A percentile compares a stretch with the other conserved stretches of the same genome.
Evolutionary conservation across 1,140 invertebrate genomes (phyloP).

Genomic region (Delia radicum): DNA sequence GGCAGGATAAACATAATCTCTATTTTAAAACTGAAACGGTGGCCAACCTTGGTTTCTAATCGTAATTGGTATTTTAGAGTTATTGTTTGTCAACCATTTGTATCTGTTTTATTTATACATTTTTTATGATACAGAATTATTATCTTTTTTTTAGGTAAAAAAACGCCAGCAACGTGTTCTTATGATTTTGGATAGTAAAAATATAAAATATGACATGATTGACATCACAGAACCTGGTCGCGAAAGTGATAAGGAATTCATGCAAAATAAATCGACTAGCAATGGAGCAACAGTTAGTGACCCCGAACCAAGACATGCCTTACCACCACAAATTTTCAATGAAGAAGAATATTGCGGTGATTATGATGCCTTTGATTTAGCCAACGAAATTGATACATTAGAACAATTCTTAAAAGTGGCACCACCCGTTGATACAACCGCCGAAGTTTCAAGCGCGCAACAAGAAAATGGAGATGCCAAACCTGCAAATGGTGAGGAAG

Average conservation of each 20-base stretch:
- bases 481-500: slow-evolving; percentile 31
- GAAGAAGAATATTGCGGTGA: slow-evolving; percentile 91
- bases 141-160: slow-evolving; percentile 72
- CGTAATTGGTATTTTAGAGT: too few species aligned
- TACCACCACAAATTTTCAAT: slow-evolving; percentile 94
- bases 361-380: slow-evolving; percentile 88
- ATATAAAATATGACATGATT: slow-evolving; percentile 81
- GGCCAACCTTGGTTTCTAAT: too few species aligned
- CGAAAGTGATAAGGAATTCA: slow-evolving; percentile 86
- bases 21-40: too few species aligned
- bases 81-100: too few species aligned
- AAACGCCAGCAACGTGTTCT: slow-evolving; percentile 89
- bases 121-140: too few species aligned
- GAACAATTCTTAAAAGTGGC: slow-evolving; percentile 80
- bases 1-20: too few species aligned
- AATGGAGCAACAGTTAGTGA: slow-evolving; percentile 70
- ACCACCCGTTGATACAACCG: slow-evolving; percentile 53
- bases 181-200: slow-evolving; percentile 89
- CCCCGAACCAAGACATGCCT: slow-evolving; percentile 61
- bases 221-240: slow-evolving; percentile 91
- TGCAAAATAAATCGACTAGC: slow-evolving; percentile 84
- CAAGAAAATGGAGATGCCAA: slow-evolving; percentile 43
- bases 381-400: slow-evolving; percentile 87
- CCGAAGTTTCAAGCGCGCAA: slow-evolving; percentile 56
- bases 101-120: too few species aligned